Evolutionary conservation across 2,113 vertebrate genomes (phyloP).

Genomic region (Takifugu bimaculatus): DNA sequence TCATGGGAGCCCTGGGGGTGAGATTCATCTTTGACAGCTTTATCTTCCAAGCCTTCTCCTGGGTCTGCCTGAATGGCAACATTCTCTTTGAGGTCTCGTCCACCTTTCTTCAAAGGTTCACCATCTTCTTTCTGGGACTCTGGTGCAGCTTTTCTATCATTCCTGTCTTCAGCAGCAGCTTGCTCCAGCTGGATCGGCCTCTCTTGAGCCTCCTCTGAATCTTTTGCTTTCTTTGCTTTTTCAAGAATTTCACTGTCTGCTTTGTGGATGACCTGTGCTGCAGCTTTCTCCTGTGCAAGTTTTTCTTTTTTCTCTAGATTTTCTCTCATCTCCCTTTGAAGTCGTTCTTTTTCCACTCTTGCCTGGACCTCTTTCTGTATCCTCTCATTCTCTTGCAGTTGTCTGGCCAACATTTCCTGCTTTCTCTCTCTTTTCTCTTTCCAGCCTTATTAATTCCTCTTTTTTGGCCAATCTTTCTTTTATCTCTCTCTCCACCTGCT

Average conservation of each 20-base stretch:
- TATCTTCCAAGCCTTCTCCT: constrained; percentile 40
- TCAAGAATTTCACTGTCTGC: constrained; percentile 36
- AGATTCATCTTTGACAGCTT: constrained; percentile 20
- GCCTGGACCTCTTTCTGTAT: constrained; percentile 32
- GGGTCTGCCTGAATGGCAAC: constrained; percentile 50
- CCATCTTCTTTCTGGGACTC: constrained; percentile 41
- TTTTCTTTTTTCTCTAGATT: constrained; percentile 23
- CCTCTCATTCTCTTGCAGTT: constrained; percentile 33
- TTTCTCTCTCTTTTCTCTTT: constrained; percentile 37
- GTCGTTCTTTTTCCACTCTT: constrained; percentile 17
- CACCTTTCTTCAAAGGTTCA: constrained; percentile 72
- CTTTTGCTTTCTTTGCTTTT: constrained; percentile 46
- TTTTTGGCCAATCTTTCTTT: constrained; percentile 28
- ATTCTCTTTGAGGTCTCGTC: constrained; percentile 76
- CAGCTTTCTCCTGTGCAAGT: constrained; percentile 20
- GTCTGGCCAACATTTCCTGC: constrained; percentile 17
- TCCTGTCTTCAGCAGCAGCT: constrained; percentile 21
- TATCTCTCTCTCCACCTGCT: constrained; percentile 16
- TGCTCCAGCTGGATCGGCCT: constrained; percentile 41
- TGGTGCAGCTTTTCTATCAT: constrained; percentile 29
- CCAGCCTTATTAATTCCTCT: constrained; percentile 25
- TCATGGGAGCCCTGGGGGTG: constrained; percentile 45
- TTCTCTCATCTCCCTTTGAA: constrained; percentile 26
- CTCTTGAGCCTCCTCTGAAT: constrained; percentile 24
- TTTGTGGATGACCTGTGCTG: constrained; percentile 39